Conservation (phyloP, 2,113 vertebrate genomes). For the Sapayoa aenigma region DNA sequence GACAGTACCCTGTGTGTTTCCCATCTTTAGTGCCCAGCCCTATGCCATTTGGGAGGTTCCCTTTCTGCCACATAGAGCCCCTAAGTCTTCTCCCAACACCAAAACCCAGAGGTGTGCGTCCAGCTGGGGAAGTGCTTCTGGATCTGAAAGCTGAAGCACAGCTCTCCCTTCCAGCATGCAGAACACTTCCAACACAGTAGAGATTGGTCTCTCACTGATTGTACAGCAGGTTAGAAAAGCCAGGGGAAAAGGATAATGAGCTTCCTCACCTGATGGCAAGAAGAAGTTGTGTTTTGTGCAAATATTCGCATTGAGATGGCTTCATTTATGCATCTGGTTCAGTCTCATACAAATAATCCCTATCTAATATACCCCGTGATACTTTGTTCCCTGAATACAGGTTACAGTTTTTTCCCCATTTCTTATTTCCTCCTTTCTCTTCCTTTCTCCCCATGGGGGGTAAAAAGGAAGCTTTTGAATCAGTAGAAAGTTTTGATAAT, state of each 20-base stretch:
- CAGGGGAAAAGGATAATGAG: not conserved
- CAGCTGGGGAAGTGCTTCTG: not conserved
- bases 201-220: not conserved
- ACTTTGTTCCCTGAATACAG: not conserved
- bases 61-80: not conserved
- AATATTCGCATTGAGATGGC: not conserved
- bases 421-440: not conserved
- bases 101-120: not conserved
- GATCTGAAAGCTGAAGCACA: not conserved
- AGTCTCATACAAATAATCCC: not conserved
- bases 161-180: not conserved
- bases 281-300: not conserved
- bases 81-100: not conserved
- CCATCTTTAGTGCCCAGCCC: not conserved
- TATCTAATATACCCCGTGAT: fast-evolving
- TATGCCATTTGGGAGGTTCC: not conserved
- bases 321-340: not conserved
- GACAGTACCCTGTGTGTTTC: not conserved
- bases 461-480: not conserved
- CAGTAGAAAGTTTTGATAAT: not conserved
- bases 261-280: not conserved
- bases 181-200: not conserved
- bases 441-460: fast-evolving
- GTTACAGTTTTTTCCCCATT: not conserved
- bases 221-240: not conserved